These are phyloP conservation scores for Spialia ferax DNA, from an alignment of 2,888 invertebrate genomes.

Conservation along the genomic window DNA sequence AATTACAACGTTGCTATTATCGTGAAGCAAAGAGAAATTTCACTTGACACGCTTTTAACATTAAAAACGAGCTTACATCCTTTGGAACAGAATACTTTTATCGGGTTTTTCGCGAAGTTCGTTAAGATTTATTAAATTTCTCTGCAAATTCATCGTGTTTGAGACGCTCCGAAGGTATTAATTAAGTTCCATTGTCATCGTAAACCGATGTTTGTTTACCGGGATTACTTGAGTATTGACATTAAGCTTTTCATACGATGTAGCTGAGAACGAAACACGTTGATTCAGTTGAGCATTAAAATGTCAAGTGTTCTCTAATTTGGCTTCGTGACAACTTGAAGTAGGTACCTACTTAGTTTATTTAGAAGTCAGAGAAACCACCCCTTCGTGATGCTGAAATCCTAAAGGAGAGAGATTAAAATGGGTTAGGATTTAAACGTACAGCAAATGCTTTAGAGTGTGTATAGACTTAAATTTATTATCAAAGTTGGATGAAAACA, in stretches of 20 bases:
- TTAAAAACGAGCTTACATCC: conserved; percentile 19
- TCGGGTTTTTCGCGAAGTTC: conserved; percentile 22
- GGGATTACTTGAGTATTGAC: not conserved
- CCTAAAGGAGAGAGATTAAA: too few species aligned
- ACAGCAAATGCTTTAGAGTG: too few species aligned
- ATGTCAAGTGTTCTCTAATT: not conserved
- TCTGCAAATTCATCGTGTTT: conserved; percentile 14
- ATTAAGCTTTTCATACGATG: not conserved
- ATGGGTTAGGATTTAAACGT: too few species aligned
- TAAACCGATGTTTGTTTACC: conserved; percentile 6
- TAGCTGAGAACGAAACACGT: not conserved
- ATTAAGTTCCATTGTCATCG: conserved; percentile 4
- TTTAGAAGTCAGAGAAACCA: too few species aligned
- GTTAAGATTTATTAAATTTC: conserved; percentile 30
- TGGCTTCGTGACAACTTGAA: too few species aligned
- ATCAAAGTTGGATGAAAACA: too few species aligned
- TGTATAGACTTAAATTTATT: too few species aligned
- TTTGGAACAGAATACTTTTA: conserved; percentile 30
- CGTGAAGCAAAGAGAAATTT: conserved; percentile 13
- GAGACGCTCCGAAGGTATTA: conserved; percentile 30
- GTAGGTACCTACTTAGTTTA: too few species aligned
- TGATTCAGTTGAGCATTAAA: not conserved
- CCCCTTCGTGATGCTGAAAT: too few species aligned
- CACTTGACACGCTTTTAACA: conserved; percentile 28
- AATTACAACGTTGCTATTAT: conserved; percentile 12